phyloP scores from a whole-genome alignment of 2,113 vertebrate species.

The Argyrosomus japonicus region DNA sequence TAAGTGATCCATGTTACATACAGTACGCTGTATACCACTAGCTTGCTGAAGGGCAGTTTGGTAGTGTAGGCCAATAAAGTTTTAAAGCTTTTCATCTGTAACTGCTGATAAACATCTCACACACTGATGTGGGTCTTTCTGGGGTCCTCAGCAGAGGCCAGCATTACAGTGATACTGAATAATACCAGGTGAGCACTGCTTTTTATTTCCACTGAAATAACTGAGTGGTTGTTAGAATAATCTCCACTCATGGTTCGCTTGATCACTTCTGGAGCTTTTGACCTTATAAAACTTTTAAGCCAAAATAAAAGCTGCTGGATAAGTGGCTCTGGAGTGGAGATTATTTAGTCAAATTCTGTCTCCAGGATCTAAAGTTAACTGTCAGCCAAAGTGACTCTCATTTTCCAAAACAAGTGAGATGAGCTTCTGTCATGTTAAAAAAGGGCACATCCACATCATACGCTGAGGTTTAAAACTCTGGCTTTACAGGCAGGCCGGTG shows the following conservation, averaged over 20 bases:
- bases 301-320: not conserved
- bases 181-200: not conserved
- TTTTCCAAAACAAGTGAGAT: not conserved
- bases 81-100: not conserved
- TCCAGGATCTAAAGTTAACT: not conserved
- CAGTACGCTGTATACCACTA: not conserved
- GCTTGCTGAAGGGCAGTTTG: conserved; percentile 21
- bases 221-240: not conserved
- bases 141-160: not conserved
- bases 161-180: not conserved
- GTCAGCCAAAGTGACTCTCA: not conserved
- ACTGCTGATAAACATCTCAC: not conserved
- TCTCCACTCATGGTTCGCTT: not conserved
- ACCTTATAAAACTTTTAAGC: not conserved
- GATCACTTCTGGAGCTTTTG: not conserved
- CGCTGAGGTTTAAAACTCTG: not conserved
- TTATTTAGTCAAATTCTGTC: not conserved
- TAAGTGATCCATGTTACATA: not conserved
- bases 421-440: not conserved
- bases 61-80: conserved; percentile 2
- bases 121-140: not conserved
- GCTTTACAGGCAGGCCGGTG: not conserved
- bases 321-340: not conserved
- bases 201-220: not conserved
- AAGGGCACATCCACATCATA: not conserved